phyloP scores from a whole-genome alignment of 2,888 invertebrate species.

The Abrostola triplasia region DNA sequence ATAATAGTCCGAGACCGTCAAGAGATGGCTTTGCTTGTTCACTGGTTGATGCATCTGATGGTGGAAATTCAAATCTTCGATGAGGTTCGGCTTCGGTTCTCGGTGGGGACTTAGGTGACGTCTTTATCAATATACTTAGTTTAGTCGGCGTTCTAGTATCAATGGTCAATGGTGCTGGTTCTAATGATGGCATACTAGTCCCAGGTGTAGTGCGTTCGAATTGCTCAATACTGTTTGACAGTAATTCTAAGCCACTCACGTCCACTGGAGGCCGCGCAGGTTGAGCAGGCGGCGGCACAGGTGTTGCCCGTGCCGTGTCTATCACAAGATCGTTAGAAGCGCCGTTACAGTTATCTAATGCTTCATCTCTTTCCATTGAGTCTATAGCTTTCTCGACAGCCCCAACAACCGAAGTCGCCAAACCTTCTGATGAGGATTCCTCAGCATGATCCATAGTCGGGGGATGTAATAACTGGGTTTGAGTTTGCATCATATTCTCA shows the following conservation, averaged over 20 bases:
- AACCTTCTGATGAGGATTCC: constrained; percentile 79
- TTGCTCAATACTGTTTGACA: constrained; percentile 95
- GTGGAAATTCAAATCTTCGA: constrained; percentile 79
- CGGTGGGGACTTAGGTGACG: constrained; percentile 81
- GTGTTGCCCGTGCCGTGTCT: constrained; percentile 78
- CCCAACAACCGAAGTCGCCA: constrained; percentile 72
- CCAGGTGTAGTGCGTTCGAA: constrained; percentile 89
- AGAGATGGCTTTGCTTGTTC: constrained; percentile 83
- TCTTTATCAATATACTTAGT: constrained; percentile 81
- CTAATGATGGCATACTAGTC: constrained; percentile 74
- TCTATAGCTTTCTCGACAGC: constrained; percentile 82
- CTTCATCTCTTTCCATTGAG: constrained; percentile 80
- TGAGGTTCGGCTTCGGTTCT: constrained; percentile 76
- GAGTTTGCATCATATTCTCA: constrained; percentile 65
- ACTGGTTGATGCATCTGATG: constrained; percentile 64
- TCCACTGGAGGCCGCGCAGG: constrained; percentile 86
- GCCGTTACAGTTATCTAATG: constrained; percentile 80
- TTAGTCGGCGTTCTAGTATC: constrained; percentile 81
- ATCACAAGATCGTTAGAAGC: constrained; percentile 83
- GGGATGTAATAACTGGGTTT: constrained; percentile 61
- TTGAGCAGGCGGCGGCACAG: constrained; percentile 59
- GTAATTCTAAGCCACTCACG: constrained; percentile 93
- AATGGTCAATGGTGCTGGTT: constrained; percentile 73
- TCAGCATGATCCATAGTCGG: constrained; percentile 76
- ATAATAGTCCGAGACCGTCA: constrained; percentile 92